These are phyloP conservation scores for Philereme transversata DNA, from an alignment of 2,888 invertebrate species.

Conservation along the genomic window DNA sequence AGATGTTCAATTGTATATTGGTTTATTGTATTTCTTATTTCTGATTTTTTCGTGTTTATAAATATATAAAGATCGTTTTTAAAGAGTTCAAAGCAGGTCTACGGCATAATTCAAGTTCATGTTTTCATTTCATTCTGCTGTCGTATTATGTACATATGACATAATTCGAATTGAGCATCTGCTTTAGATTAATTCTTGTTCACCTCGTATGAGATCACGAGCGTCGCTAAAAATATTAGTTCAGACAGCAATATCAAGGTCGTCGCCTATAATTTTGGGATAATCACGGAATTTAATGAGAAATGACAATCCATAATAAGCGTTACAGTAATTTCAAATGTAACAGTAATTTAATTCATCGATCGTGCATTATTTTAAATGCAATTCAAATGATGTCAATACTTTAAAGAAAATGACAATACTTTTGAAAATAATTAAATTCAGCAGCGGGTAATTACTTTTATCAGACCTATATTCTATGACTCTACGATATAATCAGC, in stretches of 20 bases:
- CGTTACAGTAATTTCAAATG: conserved; percentile 8
- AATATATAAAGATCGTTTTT: conserved; percentile 6
- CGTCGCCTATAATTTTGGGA: conserved; percentile 51
- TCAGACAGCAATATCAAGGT: conserved; percentile 75
- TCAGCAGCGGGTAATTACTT: too few relatives aligned
- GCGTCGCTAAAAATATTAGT: conserved; percentile 74
- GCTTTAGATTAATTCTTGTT: conserved; percentile 66
- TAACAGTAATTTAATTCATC: conserved; percentile 10
- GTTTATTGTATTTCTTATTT: too few relatives aligned
- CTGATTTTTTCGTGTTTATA: too few relatives aligned
- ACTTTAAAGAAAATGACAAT: too few relatives aligned
- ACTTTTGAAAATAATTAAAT: too few relatives aligned
- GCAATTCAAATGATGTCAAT: too few relatives aligned
- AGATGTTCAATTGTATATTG: too few relatives aligned
- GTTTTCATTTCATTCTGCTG: conserved; percentile 50
- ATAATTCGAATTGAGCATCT: conserved; percentile 57
- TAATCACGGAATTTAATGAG: conserved; percentile 41
- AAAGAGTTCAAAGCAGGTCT: conserved; percentile 30
- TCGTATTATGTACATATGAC: conserved; percentile 55
- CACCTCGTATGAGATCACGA: conserved; percentile 61
- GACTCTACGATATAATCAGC: too few relatives aligned
- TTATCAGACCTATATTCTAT: too few relatives aligned
- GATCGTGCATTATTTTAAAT: not conserved
- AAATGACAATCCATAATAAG: conserved; percentile 23
- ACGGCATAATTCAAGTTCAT: conserved; percentile 45